A percentile compares a stretch with the other conserved stretches of the same genome.
These are phyloP conservation scores for Eubasilissa regina DNA, from an alignment of 1,140 invertebrate species.

Conservation along the genomic window DNA sequence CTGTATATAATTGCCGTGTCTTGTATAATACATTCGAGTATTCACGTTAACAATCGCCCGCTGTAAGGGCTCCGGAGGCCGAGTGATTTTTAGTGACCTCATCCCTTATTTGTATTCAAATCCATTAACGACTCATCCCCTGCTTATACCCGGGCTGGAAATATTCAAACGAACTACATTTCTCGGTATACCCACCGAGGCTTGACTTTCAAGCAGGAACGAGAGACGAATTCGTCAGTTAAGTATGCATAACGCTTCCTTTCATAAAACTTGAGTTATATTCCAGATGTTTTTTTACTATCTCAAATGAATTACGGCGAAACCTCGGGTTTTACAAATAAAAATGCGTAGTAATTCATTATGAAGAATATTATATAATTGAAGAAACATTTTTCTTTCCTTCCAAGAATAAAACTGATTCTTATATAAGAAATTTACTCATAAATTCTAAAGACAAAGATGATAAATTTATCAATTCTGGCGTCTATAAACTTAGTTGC, in stretches of 20 bases:
- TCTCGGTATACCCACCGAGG: not conserved
- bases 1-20: not conserved
- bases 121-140: conserved; percentile 30
- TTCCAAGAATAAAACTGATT: no score
- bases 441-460: no score
- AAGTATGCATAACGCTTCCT: not conserved
- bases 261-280: not conserved
- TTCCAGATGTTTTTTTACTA: no score
- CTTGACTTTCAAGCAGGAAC: not conserved
- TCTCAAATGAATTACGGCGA: no score
- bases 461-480: no score
- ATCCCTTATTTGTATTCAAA: conserved; percentile 41
- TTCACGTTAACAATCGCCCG: conserved; percentile 8
- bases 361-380: no score
- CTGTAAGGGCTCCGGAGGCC: not conserved
- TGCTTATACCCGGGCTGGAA: not conserved
- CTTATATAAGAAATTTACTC: no score
- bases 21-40: not conserved
- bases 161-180: conserved; percentile 28
- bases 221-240: not conserved
- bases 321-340: no score
- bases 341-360: no score
- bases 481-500: no score
- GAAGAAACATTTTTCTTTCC: no score
- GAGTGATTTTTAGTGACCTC: conserved; percentile 32